Percentiles rank a stretch among this genome's conserved stretches.
Evolutionary conservation across 2,113 vertebrate species (phyloP).

Genomic region (Tachysurus vachellii): DNA sequence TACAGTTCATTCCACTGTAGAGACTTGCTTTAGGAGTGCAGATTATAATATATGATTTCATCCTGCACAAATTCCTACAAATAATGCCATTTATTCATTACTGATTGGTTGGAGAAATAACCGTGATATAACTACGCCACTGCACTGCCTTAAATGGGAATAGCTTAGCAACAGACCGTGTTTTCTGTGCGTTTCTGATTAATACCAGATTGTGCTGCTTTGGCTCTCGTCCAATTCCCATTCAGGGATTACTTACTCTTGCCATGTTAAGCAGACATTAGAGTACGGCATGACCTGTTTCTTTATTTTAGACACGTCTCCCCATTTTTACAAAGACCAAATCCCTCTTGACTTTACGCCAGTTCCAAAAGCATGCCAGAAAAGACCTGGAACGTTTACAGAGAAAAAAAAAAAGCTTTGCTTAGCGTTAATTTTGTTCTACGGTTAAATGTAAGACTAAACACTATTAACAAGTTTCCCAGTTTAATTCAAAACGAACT

Average conservation of each 20-base stretch:
- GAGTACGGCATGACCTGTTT: conserved; percentile 50
- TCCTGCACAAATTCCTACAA: conserved; percentile 5
- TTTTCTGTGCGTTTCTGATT: conserved; percentile 73
- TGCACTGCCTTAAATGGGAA: conserved; percentile 78
- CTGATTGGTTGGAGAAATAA: conserved; percentile 32
- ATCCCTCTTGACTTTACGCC: conserved; percentile 36
- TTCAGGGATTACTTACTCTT: conserved; percentile 61
- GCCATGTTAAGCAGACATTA: conserved; percentile 56
- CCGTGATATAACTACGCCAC: conserved; percentile 47
- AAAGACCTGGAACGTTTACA: conserved; percentile 41
- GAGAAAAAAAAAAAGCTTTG: conserved; percentile 16
- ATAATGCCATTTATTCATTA: conserved; percentile 26
- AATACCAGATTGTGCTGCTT: conserved; percentile 70
- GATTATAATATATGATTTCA: conserved; percentile 9
- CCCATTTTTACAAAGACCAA: conserved; percentile 44
- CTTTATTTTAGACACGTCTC: conserved; percentile 56
- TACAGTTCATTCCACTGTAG: not conserved
- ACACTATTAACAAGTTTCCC: not conserved
- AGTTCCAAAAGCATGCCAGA: conserved; percentile 40
- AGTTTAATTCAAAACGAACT: not conserved
- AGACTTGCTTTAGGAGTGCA: not conserved
- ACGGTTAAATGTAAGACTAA: conserved; percentile 20
- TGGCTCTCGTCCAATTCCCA: conserved; percentile 62
- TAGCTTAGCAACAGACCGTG: conserved; percentile 64
- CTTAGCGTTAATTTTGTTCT: conserved; percentile 29